Percentiles rank a stretch among this genome's conserved stretches.
These are phyloP conservation scores for Apocrypta bakeri DNA, from an alignment of 1,140 invertebrate species.

Conservation along the genomic window DNA sequence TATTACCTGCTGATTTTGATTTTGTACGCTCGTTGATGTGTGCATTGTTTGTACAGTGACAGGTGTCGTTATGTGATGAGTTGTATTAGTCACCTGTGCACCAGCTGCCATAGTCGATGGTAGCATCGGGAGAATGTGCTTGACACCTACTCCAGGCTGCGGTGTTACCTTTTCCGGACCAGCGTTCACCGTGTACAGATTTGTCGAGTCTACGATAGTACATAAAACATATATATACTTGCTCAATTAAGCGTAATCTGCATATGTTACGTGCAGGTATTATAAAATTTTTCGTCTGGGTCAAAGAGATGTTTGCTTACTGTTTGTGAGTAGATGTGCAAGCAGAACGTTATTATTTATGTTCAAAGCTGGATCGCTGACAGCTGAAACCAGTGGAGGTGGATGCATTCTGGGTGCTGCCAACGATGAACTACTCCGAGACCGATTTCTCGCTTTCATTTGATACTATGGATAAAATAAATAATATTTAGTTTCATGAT, in stretches of 20 bases:
- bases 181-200: constrained; percentile 64
- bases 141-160: constrained; percentile 58
- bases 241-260: neutral
- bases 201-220: constrained; percentile 60
- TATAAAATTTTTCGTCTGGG: neutral
- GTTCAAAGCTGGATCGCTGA: constrained; percentile 76
- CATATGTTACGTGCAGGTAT: neutral
- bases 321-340: constrained; percentile 79
- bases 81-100: constrained; percentile 63
- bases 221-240: constrained; percentile 28
- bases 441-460: constrained; percentile 72
- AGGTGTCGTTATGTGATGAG: constrained; percentile 71
- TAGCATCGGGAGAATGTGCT: constrained; percentile 68
- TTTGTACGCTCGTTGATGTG: constrained; percentile 67
- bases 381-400: constrained; percentile 75
- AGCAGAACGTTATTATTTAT: constrained; percentile 78
- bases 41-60: constrained; percentile 68
- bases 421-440: constrained; percentile 73
- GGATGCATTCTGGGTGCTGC: constrained; percentile 67
- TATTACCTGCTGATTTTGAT: constrained; percentile 65
- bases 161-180: constrained; percentile 62
- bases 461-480: constrained; percentile 63
- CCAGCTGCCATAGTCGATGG: constrained; percentile 57
- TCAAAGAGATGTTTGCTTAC: constrained; percentile 62
- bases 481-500: neutral